These are phyloP conservation scores for Eudasyphora cyanicolor DNA, from an alignment of 2,888 invertebrate genomes.

Conservation along the genomic window DNA sequence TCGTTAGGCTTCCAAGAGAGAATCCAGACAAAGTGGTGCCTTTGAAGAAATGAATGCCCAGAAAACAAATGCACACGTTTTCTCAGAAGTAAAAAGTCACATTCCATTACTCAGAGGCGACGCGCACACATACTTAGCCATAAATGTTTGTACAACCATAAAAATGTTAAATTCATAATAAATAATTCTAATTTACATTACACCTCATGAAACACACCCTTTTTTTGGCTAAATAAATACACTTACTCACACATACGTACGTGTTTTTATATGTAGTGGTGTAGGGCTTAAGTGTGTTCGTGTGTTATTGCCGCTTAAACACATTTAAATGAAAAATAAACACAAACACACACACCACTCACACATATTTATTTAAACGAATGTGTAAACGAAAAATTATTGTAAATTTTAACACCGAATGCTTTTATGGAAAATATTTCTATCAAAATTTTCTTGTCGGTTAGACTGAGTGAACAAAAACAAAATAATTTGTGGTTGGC, in stretches of 20 bases:
- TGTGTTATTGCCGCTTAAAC: too few relatives aligned
- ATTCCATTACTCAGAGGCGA: not conserved
- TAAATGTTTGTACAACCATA: not conserved
- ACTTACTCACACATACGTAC: not conserved
- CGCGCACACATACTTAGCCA: not conserved
- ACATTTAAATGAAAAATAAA: too few relatives aligned
- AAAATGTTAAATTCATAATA: not conserved
- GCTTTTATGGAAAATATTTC: not conserved
- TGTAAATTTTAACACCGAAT: not conserved
- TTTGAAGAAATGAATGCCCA: too few relatives aligned
- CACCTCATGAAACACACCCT: slow-evolving; percentile 11
- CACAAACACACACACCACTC: too few relatives aligned
- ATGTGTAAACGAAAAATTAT: slow-evolving; percentile 17
- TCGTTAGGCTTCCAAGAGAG: too few relatives aligned
- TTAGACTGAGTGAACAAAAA: not conserved
- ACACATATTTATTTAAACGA: not conserved
- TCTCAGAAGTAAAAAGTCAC: too few relatives aligned
- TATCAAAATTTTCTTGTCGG: not conserved
- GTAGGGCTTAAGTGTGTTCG: not conserved
- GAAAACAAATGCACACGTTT: too few relatives aligned
- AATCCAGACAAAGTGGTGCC: too few relatives aligned
- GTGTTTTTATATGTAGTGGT: not conserved
- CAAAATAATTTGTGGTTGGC: too few relatives aligned
- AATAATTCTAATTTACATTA: not conserved
- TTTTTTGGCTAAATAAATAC: not conserved